A percentile compares a stretch with the other conserved stretches of the same genome.
phyloP scores from a whole-genome alignment of 2,888 invertebrate genomes.

The Dynastes tityus region DNA sequence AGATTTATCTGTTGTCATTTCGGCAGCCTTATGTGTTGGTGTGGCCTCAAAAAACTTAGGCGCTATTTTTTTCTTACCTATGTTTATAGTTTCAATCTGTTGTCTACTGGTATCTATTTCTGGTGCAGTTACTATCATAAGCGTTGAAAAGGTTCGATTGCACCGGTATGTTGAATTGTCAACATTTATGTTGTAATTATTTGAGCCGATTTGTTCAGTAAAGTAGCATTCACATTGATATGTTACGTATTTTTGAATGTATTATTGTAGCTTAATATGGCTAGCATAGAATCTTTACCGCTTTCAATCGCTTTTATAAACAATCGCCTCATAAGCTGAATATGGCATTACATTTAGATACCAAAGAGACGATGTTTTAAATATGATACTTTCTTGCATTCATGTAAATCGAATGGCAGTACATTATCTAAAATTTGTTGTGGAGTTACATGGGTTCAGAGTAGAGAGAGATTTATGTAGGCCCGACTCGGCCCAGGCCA shows the following conservation, averaged over 20 bases:
- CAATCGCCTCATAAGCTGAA: conserved; percentile 56
- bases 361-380: conserved; percentile 53
- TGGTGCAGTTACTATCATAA: background rate
- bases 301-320: conserved; percentile 52
- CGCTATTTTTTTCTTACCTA: too few species aligned
- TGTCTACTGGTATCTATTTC: background rate
- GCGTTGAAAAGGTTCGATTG: background rate
- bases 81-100: background rate
- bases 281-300: conserved; percentile 57
- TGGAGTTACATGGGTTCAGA: conserved; percentile 54
- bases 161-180: background rate
- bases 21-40: too few species aligned
- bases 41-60: too few species aligned
- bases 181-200: background rate
- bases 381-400: conserved; percentile 52
- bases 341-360: conserved; percentile 56
- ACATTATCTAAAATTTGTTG: conserved; percentile 54
- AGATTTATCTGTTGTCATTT: too few species aligned
- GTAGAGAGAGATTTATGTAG: too few species aligned
- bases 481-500: too few species aligned
- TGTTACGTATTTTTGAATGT: conserved; percentile 56
- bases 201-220: background rate
- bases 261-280: conserved; percentile 52
- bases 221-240: conserved; percentile 57
- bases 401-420: conserved; percentile 53